phyloP scores from a whole-genome alignment of 2,888 invertebrate genomes.

The Diogma glabrata region DNA sequence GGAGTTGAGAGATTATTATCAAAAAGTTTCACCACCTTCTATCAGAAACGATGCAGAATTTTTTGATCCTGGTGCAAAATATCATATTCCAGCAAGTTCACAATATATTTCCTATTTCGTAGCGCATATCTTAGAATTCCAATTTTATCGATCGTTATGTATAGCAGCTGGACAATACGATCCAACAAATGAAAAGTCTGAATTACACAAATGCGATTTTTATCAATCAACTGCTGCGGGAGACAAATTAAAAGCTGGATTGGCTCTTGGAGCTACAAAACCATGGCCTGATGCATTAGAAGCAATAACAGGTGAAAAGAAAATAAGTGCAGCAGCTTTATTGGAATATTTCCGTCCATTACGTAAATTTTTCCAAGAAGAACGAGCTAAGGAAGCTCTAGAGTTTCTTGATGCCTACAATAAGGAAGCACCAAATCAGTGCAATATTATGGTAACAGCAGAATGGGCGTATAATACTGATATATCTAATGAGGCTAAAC shows the following conservation, averaged over 20 bases:
- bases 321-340: constrained; percentile 45
- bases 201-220: constrained; percentile 76
- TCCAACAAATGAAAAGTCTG: constrained; percentile 43
- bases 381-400: constrained; percentile 39
- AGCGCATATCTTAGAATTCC: constrained; percentile 66
- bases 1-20: constrained; percentile 35
- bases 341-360: constrained; percentile 49
- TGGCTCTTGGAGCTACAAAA: constrained; percentile 39
- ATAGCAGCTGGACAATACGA: constrained; percentile 49
- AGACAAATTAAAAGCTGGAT: constrained; percentile 43
- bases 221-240: constrained; percentile 72
- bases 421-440: not conserved
- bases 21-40: constrained; percentile 36
- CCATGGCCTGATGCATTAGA: constrained; percentile 52
- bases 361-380: constrained; percentile 43
- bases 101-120: constrained; percentile 42
- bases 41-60: constrained; percentile 29
- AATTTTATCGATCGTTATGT: constrained; percentile 56
- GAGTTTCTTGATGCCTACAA: constrained; percentile 9
- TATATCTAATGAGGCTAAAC: constrained; percentile 26
- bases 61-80: constrained; percentile 39
- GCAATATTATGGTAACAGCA: constrained; percentile 6
- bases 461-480: constrained; percentile 14
- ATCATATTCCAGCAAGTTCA: constrained; percentile 36
- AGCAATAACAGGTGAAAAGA: constrained; percentile 44